These are phyloP conservation scores for Lordiphosa fenestrarum DNA, from an alignment of 2,888 invertebrate genomes.

Conservation along the genomic window DNA sequence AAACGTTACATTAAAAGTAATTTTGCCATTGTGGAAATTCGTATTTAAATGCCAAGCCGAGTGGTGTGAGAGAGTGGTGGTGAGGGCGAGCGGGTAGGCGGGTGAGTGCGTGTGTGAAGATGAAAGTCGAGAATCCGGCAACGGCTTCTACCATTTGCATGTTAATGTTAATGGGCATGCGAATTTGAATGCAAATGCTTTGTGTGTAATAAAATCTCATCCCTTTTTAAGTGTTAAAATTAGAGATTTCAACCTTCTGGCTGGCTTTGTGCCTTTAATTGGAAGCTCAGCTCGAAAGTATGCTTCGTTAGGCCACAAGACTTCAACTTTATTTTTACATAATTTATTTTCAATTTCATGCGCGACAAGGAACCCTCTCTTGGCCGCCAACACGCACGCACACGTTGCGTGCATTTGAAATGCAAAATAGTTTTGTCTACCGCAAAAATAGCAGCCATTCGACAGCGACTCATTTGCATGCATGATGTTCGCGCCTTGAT, in stretches of 20 bases:
- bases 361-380: constrained; percentile 6
- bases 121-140: constrained; percentile 30
- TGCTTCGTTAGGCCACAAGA: constrained; percentile 41
- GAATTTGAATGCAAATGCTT: constrained; percentile 52
- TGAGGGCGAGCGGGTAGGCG: constrained; percentile 5
- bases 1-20: constrained; percentile 64
- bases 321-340: constrained; percentile 42
- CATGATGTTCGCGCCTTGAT: constrained; percentile 53
- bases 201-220: constrained; percentile 58
- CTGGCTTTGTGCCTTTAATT: constrained; percentile 39
- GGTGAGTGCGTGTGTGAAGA: constrained; percentile 18
- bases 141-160: constrained; percentile 48
- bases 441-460: constrained; percentile 56
- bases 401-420: constrained; percentile 57
- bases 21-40: constrained; percentile 65
- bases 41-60: constrained; percentile 54
- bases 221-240: constrained; percentile 52
- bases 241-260: constrained; percentile 53
- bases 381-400: constrained; percentile 1
- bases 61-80: constrained; percentile 15
- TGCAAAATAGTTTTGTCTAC: constrained; percentile 65
- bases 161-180: constrained; percentile 56
- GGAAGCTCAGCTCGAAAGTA: constrained; percentile 23
- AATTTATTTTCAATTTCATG: constrained; percentile 56
- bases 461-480: constrained; percentile 57